These are phyloP conservation scores for Octomys mimax DNA, from an alignment of 2,797 vertebrate genomes.

Conservation along the genomic window DNA sequence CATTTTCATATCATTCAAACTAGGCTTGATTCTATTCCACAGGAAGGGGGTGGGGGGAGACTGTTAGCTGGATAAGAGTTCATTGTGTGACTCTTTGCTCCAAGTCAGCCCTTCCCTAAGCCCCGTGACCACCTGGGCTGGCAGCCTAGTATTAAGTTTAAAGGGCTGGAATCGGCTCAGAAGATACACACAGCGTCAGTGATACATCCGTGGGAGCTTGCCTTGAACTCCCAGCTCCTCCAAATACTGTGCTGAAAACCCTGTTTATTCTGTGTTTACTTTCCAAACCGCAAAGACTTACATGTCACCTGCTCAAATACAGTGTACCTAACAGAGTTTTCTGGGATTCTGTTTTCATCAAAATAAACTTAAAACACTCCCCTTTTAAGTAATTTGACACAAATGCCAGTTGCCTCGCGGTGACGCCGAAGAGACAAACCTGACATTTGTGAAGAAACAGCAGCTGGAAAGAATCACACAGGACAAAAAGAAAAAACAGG, in stretches of 20 bases:
- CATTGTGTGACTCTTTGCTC: constrained; percentile 50
- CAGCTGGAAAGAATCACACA: constrained; percentile 68
- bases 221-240: constrained; percentile 17
- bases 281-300: constrained; percentile 42
- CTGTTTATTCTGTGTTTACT: constrained; percentile 1
- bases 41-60: not conserved
- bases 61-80: constrained; percentile 29
- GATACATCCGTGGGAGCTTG: not conserved
- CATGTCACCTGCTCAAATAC: constrained; percentile 45
- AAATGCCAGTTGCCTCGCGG: constrained; percentile 66
- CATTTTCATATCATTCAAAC: not conserved
- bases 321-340: not conserved
- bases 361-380: constrained; percentile 65
- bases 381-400: constrained; percentile 72
- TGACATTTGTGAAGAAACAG: constrained; percentile 66
- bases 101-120: constrained; percentile 52
- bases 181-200: constrained; percentile 33
- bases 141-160: constrained; percentile 72
- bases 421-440: constrained; percentile 62
- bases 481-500: not conserved
- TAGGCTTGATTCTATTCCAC: constrained; percentile 55
- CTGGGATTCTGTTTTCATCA: constrained; percentile 57
- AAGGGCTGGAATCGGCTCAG: constrained; percentile 75
- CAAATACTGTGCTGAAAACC: not conserved
- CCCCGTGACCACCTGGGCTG: constrained; percentile 38